Percentiles rank a stretch among this genome's conserved stretches.
phyloP scores from a whole-genome alignment of 2,797 vertebrate genomes.

The Erethizon dorsatum region DNA sequence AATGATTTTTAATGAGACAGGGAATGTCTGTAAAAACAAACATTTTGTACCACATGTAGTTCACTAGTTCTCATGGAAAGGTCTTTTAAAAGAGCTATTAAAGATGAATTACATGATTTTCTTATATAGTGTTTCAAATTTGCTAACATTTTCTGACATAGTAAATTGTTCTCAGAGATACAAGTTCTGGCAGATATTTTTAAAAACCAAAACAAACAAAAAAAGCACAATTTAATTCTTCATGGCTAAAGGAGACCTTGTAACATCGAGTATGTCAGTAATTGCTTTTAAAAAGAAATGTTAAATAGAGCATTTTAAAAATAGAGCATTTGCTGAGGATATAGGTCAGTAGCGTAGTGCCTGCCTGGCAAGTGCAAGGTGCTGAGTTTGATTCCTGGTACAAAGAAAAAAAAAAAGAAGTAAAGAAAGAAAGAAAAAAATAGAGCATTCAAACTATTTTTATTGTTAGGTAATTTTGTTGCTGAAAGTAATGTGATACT shows the following conservation, averaged over 20 bases:
- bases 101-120: background rate
- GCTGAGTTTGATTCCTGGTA: no score
- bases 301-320: slow-evolving; percentile 13
- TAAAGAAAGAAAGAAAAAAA: background rate
- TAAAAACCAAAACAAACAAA: background rate
- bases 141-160: slow-evolving; percentile 24
- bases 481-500: background rate
- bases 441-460: background rate
- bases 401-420: no score
- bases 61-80: background rate
- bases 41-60: background rate
- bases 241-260: background rate
- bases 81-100: background rate
- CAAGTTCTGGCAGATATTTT: background rate
- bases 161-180: slow-evolving; percentile 20
- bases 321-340: background rate
- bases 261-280: background rate
- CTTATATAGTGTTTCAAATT: background rate
- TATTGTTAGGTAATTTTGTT: background rate
- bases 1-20: background rate
- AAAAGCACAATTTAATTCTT: background rate
- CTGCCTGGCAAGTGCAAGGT: no score
- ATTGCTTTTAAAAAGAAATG: slow-evolving; percentile 7
- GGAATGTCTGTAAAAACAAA: background rate
- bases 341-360: no score